Evolutionary conservation across 2,888 invertebrate genomes (phyloP).

Genomic region (Pristionchus mayeri): DNA sequence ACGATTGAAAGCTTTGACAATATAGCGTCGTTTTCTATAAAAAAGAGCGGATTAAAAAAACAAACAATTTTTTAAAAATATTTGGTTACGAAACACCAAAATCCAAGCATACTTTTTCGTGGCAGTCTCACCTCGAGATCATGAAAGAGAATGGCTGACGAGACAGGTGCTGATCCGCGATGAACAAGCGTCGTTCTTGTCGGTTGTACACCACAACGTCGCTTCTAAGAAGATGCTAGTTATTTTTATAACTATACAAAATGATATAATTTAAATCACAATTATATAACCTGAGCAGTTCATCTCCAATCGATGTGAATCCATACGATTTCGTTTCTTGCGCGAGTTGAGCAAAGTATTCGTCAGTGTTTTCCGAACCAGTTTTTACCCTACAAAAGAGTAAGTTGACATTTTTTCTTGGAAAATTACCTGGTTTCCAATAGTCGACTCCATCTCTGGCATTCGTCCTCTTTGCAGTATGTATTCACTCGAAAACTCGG

Average conservation of each 20-base stretch:
- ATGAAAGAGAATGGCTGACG: conserved; percentile 21
- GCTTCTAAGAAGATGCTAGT: not conserved
- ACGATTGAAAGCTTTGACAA: conserved; percentile 25
- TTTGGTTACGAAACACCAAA: too few species aligned
- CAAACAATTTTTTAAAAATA: too few species aligned
- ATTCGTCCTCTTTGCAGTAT: not conserved
- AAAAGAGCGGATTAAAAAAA: too few species aligned
- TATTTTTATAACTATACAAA: not conserved
- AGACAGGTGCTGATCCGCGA: not conserved
- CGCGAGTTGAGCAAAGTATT: not conserved
- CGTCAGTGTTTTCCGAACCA: not conserved
- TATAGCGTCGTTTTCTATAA: conserved; percentile 2
- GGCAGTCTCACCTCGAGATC: conserved; percentile 40
- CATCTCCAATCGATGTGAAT: conserved; percentile 37
- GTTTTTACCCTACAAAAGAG: not conserved
- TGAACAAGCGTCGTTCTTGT: not conserved
- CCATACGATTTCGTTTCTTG: not conserved
- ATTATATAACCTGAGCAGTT: not conserved
- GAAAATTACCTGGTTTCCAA: not conserved
- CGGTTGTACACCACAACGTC: not conserved
- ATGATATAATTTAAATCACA: not conserved
- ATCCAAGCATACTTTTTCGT: too few species aligned
- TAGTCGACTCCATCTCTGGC: not conserved
- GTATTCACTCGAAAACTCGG: conserved; percentile 9
- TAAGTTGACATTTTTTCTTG: not conserved